phyloP scores from a whole-genome alignment of 2,888 invertebrate genomes.

The Diaperis boleti region DNA sequence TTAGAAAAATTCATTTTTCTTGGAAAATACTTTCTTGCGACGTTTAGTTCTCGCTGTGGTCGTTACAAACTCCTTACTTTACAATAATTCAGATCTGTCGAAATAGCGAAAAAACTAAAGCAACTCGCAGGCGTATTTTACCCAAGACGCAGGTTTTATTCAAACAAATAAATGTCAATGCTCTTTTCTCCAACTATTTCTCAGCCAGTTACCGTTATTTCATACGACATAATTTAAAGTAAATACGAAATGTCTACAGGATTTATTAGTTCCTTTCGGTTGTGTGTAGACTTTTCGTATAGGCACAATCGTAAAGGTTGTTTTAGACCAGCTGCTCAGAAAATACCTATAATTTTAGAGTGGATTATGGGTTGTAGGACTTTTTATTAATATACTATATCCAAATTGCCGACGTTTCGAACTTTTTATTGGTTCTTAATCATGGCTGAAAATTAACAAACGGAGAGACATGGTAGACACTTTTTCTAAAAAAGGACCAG shows the following conservation, averaged over 20 bases:
- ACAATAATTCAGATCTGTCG: conserved; percentile 8
- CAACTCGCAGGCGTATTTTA: not conserved
- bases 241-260: conserved; percentile 15
- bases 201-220: conserved; percentile 7
- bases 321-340: conserved; percentile 17
- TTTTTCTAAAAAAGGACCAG: no score
- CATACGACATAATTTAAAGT: conserved; percentile 6
- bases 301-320: conserved; percentile 22
- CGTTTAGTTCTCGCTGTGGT: conserved; percentile 11
- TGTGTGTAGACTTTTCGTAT: conserved; percentile 17
- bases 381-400: no score
- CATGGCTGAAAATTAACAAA: no score
- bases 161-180: no score
- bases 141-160: not conserved
- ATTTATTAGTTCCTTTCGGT: conserved; percentile 24
- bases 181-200: not conserved
- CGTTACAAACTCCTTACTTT: conserved; percentile 15
- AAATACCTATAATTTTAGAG: no score
- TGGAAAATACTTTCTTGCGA: conserved; percentile 11
- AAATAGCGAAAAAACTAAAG: conserved; percentile 4
- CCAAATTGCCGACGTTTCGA: no score
- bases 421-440: no score
- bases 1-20: conserved; percentile 14
- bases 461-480: no score
- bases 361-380: no score